Conservation (phyloP, 2,113 vertebrate genomes). For the Sapajus apella region DNA sequence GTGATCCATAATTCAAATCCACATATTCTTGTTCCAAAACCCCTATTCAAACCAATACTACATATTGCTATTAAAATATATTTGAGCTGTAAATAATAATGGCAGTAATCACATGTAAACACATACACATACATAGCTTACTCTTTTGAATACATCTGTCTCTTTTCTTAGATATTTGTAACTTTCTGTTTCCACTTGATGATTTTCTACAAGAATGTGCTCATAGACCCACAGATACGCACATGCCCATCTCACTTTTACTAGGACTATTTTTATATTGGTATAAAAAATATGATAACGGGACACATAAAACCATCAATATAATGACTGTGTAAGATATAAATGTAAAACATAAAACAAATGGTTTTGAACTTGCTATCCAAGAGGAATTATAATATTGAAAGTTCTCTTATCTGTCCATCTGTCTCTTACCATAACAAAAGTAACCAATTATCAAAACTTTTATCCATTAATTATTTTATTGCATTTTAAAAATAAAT, state of each 20-base stretch:
- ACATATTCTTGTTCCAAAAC: not conserved
- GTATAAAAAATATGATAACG: not conserved
- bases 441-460: not conserved
- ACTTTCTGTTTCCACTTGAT: not conserved
- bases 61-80: not conserved
- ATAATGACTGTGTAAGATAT: not conserved
- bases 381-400: not conserved
- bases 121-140: not conserved
- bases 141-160: not conserved
- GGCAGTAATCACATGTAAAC: not conserved
- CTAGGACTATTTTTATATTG: not conserved
- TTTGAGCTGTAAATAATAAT: not conserved
- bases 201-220: not conserved
- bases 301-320: not conserved
- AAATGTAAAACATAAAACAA: not conserved
- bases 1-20: not conserved
- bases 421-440: not conserved
- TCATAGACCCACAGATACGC: not conserved
- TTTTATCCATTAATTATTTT: not conserved
- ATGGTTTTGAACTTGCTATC: not conserved
- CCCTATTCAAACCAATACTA: not conserved
- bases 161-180: not conserved
- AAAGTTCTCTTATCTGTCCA: not conserved
- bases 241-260: not conserved
- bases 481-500: not conserved